Percentiles rank a stretch among this genome's conserved stretches.
phyloP scores from a whole-genome alignment of 1,140 invertebrate species.

The Zaprionus ghesquierei region DNA sequence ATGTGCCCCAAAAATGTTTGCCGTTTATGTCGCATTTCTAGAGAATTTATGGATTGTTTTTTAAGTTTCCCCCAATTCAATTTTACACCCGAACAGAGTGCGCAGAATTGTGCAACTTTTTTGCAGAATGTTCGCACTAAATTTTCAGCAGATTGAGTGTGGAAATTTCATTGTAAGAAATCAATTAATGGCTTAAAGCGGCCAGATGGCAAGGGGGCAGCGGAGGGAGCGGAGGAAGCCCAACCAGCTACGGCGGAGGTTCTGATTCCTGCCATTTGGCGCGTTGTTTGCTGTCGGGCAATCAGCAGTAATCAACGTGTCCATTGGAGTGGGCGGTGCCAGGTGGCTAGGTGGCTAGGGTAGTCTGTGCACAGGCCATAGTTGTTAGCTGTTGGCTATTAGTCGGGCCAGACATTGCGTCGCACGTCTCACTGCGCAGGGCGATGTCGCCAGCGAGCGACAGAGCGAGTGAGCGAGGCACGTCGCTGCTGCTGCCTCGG shows the following conservation, averaged over 20 bases:
- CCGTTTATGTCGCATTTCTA: constrained; percentile 41
- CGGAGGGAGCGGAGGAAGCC: background rate
- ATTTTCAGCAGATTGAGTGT: constrained; percentile 65
- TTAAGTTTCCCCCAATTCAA: constrained; percentile 26
- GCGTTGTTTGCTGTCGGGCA: constrained; percentile 70
- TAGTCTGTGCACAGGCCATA: background rate
- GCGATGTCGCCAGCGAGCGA: background rate
- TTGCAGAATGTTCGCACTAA: background rate
- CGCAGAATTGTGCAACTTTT: background rate
- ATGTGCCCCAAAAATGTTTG: constrained; percentile 18
- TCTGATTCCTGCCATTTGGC: constrained; percentile 73
- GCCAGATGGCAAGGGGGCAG: background rate
- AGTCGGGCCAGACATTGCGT: constrained; percentile 69
- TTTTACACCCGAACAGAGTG: background rate
- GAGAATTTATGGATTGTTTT: constrained; percentile 39
- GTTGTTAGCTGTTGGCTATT: constrained; percentile 17
- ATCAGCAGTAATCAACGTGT: constrained; percentile 75
- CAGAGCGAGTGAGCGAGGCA: constrained; percentile 15
- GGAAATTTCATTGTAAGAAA: constrained; percentile 78
- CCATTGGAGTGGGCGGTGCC: constrained; percentile 26
- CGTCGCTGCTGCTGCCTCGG: constrained; percentile 5
- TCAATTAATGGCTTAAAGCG: constrained; percentile 63
- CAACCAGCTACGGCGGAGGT: constrained; percentile 11
- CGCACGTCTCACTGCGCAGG: constrained; percentile 69
- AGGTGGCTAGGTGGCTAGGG: constrained; percentile 8